Percentiles rank a stretch among this genome's conserved stretches.
Evolutionary conservation across 2,797 vertebrate genomes (phyloP).

Genomic region (Eidolon dupreanum): DNA sequence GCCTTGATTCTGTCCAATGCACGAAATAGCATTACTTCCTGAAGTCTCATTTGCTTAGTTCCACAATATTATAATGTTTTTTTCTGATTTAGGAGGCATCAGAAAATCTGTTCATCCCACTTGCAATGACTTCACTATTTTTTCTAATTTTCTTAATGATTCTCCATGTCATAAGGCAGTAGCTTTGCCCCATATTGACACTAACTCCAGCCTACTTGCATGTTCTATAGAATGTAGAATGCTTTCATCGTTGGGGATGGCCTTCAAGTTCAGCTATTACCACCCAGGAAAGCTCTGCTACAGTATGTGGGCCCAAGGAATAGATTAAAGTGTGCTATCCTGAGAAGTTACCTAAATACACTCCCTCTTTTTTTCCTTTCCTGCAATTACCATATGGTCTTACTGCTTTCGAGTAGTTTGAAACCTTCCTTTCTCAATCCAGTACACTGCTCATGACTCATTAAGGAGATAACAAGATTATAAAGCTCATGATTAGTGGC

Average conservation of each 20-base stretch:
- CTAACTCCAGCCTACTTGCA: background rate
- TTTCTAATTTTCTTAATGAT: background rate
- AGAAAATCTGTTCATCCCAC: background rate
- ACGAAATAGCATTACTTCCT: background rate
- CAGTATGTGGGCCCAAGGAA: background rate
- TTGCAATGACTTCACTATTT: background rate
- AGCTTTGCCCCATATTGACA: background rate
- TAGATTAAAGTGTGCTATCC: background rate
- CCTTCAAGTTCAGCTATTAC: background rate
- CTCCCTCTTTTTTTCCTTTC: background rate
- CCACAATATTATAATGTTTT: background rate
- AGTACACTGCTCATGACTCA: background rate
- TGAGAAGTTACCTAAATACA: background rate
- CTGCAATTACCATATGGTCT: background rate
- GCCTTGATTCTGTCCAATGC: background rate
- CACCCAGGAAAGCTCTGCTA: background rate
- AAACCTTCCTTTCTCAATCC: background rate
- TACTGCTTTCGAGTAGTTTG: background rate
- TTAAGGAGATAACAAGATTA: background rate
- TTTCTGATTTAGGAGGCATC: background rate
- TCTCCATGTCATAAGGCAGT: background rate
- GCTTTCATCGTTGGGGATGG: fast-evolving
- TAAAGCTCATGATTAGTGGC: background rate
- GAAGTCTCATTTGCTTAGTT: background rate
- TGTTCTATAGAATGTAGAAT: background rate